Evolutionary conservation across 2,888 invertebrate genomes (phyloP), one percentile per base, ranked within the genome.

Genomic region (Allacma fusca): DNA sequence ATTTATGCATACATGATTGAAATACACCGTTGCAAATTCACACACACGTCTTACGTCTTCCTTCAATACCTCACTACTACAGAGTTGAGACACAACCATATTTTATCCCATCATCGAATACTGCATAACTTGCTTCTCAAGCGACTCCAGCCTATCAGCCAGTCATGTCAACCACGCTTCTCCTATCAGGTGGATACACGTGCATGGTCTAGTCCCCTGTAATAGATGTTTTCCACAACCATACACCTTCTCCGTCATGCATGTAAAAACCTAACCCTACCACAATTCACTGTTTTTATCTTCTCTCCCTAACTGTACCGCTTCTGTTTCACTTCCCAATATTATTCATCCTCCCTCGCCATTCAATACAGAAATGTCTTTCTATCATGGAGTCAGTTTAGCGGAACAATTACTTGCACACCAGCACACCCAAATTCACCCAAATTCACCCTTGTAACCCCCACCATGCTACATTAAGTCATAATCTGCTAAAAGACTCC

Each of bases 1-100:
- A 71, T 57, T 71, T 29, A 57, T 71, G 67, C 74, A 74, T 74
- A 67, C 44, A 74, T 74, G 64, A 74, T 65, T 67, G 74, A 68
- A 68, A 68, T 62, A 62, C 43, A 40, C 43, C 34, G 28, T 65
- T 24, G 1, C 16, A 73, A 73, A 73, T 73, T 70, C 50, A 70
- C 70, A 70, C 50, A 16, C 50, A 50, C 50, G n/a, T 50, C 50
- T 50, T 50, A 50, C 50, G n/a, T 50, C 50, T 50, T 50, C 19
- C 50, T 50, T 50, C 50, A 50, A 50, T 50, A 50, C 50, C 16
- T 50, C 7, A 50, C 34, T 34, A 57, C 23, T 23, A 24, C 23
- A 62, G 16, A 62, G 26, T 62, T 62, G 62, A 62, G 26, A 26
- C 62, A 62, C 5, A 23, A 62, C 26, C 62, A 62, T 62, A 62